Base-by-base conservation (phyloP, 1,140 invertebrate species). In the Schlechtendalia chinensis region DNA sequence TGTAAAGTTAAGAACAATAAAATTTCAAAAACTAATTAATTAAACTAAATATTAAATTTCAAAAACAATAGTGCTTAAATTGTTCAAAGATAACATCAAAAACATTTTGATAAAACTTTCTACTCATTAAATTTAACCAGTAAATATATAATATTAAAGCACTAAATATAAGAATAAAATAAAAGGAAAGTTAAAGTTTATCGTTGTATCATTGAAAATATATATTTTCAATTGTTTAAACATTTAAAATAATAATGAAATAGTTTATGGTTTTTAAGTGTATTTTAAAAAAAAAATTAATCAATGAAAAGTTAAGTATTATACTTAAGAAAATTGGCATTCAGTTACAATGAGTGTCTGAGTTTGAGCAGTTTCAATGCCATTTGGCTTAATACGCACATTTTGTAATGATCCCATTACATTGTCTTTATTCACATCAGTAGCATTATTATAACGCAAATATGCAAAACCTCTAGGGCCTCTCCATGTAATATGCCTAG, bases 401-500 rank as follows among this genome's bases (percentile, higher is more conserved):
- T 63, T 79, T 50, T 79, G 75, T n/a, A 79, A 50, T 79, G 75
- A 79, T 79, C 75, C 75, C n/a, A 79, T 61, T 11, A 79, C 19
- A n/a, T 63, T 50, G 5, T 79, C 58, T 17, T 79, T 79, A 47
- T 63, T 50, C 22, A 79, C 1, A 61, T 79, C 58, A 24, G 56
- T 24, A 29, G 71, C 17, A 84, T 91, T 91, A 81, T 87, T 88
- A 85, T 91, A 91, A 83, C 91, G 90, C 39, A 91, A 84, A 74
- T 89, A 90, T 83, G 90, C 91, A 82, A 89, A 89, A 50, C 91
- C 91, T 75, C 88, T 87, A 54, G 86, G 87, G 1, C 90, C 90
- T 84, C 89, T 87, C 91, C 91, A 91, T 17, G 88, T 89, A 84
- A 91, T 91, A 80, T 89, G 88, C 77, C 87, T 89, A 50, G 0